Conservation (phyloP, 2,113 vertebrate genomes). For the Penelope pileata region DNA sequence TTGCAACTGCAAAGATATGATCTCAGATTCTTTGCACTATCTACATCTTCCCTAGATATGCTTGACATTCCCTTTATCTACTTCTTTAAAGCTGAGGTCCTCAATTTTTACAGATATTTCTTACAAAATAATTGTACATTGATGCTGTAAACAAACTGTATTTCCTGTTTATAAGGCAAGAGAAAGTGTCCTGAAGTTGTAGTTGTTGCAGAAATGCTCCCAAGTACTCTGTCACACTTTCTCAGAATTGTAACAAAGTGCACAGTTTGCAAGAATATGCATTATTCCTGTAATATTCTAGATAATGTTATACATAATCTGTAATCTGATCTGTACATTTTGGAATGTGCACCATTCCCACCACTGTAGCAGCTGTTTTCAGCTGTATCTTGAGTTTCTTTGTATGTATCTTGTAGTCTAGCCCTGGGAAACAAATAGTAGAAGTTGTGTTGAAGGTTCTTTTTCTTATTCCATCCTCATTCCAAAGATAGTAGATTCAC, state of each 20-base stretch:
- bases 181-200: rapidly evolving
- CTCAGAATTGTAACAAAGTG: not conserved
- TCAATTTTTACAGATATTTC: not conserved
- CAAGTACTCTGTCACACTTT: not conserved
- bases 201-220: not conserved
- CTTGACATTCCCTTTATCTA: not conserved
- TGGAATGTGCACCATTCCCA: not conserved
- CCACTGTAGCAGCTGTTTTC: not conserved
- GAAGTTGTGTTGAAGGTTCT: not conserved
- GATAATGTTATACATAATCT: not conserved
- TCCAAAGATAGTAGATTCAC: conserved; percentile 13
- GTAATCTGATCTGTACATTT: not conserved
- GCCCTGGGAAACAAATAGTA: conserved; percentile 36
- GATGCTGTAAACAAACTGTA: not conserved
- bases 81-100: not conserved
- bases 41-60: not conserved
- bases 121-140: not conserved
- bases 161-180: not conserved
- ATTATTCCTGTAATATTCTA: not conserved
- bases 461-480: not conserved
- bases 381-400: not conserved
- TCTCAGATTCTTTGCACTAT: not conserved
- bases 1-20: not conserved
- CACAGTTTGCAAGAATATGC: not conserved
- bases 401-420: not conserved